Evolutionary conservation across 2,113 vertebrate species (phyloP).

Genomic region (Polyodon spathula): DNA sequence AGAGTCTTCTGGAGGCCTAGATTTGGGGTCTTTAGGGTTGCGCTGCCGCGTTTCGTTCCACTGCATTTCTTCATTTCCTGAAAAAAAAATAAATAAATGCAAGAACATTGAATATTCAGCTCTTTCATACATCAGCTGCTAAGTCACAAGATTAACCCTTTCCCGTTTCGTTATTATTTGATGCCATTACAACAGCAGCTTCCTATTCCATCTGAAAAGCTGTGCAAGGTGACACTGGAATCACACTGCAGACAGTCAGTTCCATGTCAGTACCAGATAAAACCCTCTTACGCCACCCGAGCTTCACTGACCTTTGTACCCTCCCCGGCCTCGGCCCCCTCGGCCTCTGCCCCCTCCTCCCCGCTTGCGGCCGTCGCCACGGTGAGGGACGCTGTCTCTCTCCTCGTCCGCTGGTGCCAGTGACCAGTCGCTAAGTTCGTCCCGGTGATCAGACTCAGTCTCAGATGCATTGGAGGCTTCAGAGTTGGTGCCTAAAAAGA

Average conservation of each 20-base stretch:
- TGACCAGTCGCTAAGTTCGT: conserved; percentile 95
- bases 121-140: too few species aligned
- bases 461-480: conserved; percentile 97
- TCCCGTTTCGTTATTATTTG: too few species aligned
- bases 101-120: too few species aligned
- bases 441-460: conserved; percentile 93
- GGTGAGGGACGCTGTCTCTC: conserved; percentile 70
- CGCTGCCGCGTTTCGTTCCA: conserved; percentile 82
- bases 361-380: conserved; percentile 74
- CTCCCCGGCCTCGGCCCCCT: conserved; percentile 73
- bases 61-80: conserved; percentile 83
- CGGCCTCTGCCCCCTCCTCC: conserved; percentile 70
- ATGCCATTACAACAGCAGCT: too few species aligned
- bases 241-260: too few species aligned
- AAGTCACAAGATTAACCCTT: too few species aligned
- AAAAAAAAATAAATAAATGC: conserved; percentile 10
- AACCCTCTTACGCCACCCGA: too few species aligned
- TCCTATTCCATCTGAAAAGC: too few species aligned
- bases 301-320: conserved; percentile 73
- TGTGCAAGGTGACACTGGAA: too few species aligned
- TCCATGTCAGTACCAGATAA: too few species aligned
- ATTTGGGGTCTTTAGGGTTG: conserved; percentile 79
- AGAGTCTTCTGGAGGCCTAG: conserved; percentile 75
- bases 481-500: conserved; percentile 84
- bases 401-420: conserved; percentile 90